Evolutionary conservation across 2,888 invertebrate genomes (phyloP).

Genomic region (Lasius platythorax): DNA sequence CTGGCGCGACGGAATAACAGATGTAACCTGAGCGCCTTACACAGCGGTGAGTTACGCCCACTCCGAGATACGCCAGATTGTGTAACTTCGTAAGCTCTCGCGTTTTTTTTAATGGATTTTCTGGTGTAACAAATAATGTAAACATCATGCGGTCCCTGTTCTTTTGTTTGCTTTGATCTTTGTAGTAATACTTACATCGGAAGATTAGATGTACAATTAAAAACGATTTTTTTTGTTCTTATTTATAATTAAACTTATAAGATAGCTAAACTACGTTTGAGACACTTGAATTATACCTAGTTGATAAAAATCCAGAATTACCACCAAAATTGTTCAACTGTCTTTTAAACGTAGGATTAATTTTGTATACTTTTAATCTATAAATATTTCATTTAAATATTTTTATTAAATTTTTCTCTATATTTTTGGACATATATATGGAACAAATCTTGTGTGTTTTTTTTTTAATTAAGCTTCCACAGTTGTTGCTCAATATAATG

Average conservation of each 20-base stretch:
- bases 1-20: constrained; percentile 59
- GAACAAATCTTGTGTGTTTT: background rate
- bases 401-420: background rate
- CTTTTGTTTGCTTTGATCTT: constrained; percentile 29
- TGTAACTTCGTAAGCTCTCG: constrained; percentile 64
- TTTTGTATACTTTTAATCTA: background rate
- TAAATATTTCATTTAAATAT: background rate
- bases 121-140: constrained; percentile 67
- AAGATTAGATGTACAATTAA: background rate
- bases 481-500: background rate
- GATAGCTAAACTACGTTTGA: background rate
- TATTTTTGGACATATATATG: background rate
- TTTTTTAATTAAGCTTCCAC: background rate
- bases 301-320: background rate
- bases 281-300: background rate
- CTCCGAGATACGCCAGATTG: constrained; percentile 63
- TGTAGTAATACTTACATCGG: constrained; percentile 9
- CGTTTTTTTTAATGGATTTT: constrained; percentile 66
- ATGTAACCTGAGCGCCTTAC: constrained; percentile 67
- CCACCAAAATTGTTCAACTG: background rate
- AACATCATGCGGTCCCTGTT: constrained; percentile 58
- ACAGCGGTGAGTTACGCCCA: constrained; percentile 66
- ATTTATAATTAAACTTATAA: constrained; percentile 18
- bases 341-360: background rate
- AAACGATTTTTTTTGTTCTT: background rate